Conservation (phyloP, 2,888 invertebrate genomes). For the Octonoba sinensis region DNA sequence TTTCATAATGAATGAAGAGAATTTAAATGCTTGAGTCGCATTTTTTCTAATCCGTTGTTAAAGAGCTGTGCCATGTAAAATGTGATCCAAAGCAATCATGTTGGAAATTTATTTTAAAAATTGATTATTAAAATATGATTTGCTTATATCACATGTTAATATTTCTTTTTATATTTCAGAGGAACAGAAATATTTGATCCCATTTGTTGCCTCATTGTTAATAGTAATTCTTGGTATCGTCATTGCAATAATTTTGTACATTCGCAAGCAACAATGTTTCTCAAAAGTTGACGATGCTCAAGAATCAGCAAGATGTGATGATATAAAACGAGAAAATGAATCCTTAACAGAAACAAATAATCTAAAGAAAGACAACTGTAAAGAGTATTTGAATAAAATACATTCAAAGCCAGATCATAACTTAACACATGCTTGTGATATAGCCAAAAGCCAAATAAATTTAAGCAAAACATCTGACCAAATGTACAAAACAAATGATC, state of each 20-base stretch:
- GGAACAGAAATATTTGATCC: conserved; percentile 30
- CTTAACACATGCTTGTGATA: conserved; percentile 75
- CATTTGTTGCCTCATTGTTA: conserved; percentile 39
- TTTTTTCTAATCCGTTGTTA: too few species aligned
- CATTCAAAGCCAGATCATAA: conserved; percentile 77
- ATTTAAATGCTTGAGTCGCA: too few species aligned
- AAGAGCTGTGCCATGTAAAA: too few species aligned
- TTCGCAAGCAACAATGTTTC: conserved; percentile 75
- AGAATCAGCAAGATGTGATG: conserved; percentile 4
- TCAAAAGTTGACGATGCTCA: conserved; percentile 71
- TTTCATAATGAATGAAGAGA: too few species aligned
- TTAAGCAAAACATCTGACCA: conserved; percentile 69
- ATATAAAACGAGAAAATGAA: conserved; percentile 65
- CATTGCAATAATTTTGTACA: conserved; percentile 72
- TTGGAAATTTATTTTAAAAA: too few species aligned
- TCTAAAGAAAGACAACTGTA: conserved; percentile 90
- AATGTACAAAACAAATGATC: conserved; percentile 87
- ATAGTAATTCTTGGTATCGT: conserved; percentile 68
- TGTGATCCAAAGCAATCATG: too few species aligned
- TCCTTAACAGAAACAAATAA: conserved; percentile 85
- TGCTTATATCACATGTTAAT: not conserved
- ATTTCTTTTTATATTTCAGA: conserved; percentile 5
- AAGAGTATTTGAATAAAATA: conserved; percentile 78
- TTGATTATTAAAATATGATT: too few species aligned
- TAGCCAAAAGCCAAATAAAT: conserved; percentile 72